phyloP scores from a whole-genome alignment of 1,140 invertebrate species.

The Aporrectodea caliginosa region DNA sequence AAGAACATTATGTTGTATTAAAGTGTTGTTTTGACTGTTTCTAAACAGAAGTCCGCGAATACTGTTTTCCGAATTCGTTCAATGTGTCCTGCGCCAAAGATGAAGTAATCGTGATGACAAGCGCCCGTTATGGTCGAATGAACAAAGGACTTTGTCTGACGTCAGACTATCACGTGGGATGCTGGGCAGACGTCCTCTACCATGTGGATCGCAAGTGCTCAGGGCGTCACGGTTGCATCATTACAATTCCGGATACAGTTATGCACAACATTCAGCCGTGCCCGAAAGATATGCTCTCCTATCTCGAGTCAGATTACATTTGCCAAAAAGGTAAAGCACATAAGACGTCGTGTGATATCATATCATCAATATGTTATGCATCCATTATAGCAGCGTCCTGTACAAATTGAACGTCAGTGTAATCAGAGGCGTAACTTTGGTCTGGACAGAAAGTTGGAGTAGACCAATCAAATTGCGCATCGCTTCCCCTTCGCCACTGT shows the following conservation, averaged over 20 bases:
- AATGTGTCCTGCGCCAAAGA: conserved; percentile 15
- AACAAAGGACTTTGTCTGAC: conserved; percentile 12
- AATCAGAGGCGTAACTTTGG: too few relatives aligned
- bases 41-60: conserved; percentile 17
- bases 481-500: too few relatives aligned
- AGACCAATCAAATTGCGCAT: too few relatives aligned
- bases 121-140: conserved; percentile 11
- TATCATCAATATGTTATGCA: too few relatives aligned
- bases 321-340: not conserved
- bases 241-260: not conserved
- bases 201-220: conserved; percentile 12
- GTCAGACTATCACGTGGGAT: conserved; percentile 17
- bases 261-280: not conserved
- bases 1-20: too few relatives aligned
- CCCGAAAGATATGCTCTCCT: not conserved
- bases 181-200: conserved; percentile 16
- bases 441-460: too few relatives aligned
- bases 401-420: too few relatives aligned
- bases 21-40: too few relatives aligned
- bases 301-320: not conserved
- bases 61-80: conserved; percentile 18
- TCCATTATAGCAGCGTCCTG: too few relatives aligned
- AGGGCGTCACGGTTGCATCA: not conserved
- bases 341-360: too few relatives aligned
- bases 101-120: conserved; percentile 22